Conservation (phyloP, 2,797 vertebrate genomes). For the Siniperca obscura region DNA sequence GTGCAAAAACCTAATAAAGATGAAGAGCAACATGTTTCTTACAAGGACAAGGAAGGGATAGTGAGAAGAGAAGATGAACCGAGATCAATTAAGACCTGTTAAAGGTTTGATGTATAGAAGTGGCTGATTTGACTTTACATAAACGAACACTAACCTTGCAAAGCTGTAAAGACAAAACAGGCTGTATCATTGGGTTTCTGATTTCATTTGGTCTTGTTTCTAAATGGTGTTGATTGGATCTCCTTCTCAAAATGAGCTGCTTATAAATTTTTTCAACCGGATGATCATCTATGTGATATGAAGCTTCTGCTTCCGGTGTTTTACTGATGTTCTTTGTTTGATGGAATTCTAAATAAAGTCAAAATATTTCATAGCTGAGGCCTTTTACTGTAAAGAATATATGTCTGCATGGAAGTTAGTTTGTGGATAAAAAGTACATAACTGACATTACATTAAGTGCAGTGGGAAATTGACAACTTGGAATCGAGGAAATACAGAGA, state of each 20-base stretch:
- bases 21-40: neutral
- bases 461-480: neutral
- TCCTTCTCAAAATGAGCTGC: slow-evolving; percentile 35
- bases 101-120: slow-evolving; percentile 34
- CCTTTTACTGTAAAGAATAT: neutral
- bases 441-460: neutral
- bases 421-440: neutral
- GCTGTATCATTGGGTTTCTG: neutral
- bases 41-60: slow-evolving; percentile 8
- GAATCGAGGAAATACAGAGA: neutral
- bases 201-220: slow-evolving; percentile 36
- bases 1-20: neutral
- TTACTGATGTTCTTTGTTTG: neutral
- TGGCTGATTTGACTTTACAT: slow-evolving; percentile 30
- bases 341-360: neutral
- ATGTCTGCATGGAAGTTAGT: neutral
- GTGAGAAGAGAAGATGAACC: slow-evolving; percentile 10
- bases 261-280: slow-evolving; percentile 29
- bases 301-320: neutral
- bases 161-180: slow-evolving; percentile 8
- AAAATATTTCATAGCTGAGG: neutral
- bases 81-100: slow-evolving; percentile 26
- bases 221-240: slow-evolving; percentile 36
- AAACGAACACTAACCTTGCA: slow-evolving; percentile 9
- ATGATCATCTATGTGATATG: slow-evolving; percentile 7